A percentile compares a stretch with the other conserved stretches of the same genome.
Conservation (phyloP, 64 coral and sea anemone genomes). For the Actinia equina region DNA sequence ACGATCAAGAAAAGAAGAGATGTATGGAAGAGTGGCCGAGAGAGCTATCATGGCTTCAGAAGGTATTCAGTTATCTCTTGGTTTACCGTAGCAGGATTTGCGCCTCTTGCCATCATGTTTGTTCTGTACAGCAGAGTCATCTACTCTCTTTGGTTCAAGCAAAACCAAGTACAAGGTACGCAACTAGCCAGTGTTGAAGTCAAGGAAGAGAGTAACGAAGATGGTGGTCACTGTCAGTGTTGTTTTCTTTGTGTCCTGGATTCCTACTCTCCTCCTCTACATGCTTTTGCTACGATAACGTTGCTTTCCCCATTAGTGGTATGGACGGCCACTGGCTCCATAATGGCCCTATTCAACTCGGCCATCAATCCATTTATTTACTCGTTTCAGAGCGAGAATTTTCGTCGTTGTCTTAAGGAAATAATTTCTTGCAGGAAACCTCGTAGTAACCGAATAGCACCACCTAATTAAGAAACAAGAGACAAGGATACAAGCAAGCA, state of each 20-base stretch:
- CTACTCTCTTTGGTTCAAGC: constrained; percentile 1
- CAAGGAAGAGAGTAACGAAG: constrained; percentile 37
- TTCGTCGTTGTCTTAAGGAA: not conserved
- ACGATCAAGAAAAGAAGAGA: not conserved
- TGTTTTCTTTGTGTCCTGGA: constrained; percentile 28
- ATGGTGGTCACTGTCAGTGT: constrained; percentile 21
- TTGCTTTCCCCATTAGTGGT: constrained; percentile 5
- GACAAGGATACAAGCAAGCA: no score
- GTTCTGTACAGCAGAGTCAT: constrained; percentile 38
- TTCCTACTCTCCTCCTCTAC: constrained; percentile 39
- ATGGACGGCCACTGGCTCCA: not conserved
- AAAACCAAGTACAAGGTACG: constrained; percentile 3
- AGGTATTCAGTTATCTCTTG: constrained; percentile 10
- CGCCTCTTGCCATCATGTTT: constrained; percentile 16
- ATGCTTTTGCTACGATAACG: not conserved
- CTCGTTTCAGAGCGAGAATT: not conserved
- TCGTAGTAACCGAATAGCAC: no score
- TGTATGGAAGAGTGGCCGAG: not conserved
- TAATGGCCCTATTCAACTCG: not conserved
- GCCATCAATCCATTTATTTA: constrained; percentile 17
- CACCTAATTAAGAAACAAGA: no score
- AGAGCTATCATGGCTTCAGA: not conserved
- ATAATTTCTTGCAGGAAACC: no score
- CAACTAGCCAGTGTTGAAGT: constrained; percentile 17
- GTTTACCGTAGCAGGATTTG: constrained; percentile 14